Conservation (phyloP, 92 coral and sea anemone genomes). For the Epizoanthus fatuus region DNA sequence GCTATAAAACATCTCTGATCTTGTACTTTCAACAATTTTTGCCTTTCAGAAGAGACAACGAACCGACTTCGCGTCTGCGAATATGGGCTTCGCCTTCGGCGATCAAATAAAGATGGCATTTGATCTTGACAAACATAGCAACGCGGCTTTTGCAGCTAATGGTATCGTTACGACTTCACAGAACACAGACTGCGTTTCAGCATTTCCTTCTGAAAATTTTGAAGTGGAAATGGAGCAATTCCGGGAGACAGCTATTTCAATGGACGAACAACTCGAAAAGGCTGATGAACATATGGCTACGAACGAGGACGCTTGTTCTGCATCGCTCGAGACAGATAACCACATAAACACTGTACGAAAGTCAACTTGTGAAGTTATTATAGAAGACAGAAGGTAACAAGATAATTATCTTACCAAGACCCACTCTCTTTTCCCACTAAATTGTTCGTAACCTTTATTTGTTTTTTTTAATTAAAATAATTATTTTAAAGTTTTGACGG, state of each 20-base stretch:
- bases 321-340: slow-evolving; percentile 12
- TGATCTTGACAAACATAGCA: slow-evolving; percentile 2
- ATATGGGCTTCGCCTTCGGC: not conserved
- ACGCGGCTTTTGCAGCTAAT: slow-evolving; percentile 6
- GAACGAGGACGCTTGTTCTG: not conserved
- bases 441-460: too few species aligned
- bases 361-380: slow-evolving; percentile 31
- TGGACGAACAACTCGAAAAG: not conserved
- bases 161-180: not conserved
- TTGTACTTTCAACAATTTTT: not conserved
- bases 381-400: slow-evolving; percentile 47
- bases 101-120: slow-evolving; percentile 1
- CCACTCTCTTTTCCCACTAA: too few species aligned
- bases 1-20: too few species aligned
- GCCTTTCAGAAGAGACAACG: slow-evolving; percentile 29
- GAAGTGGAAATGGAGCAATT: not conserved
- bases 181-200: not conserved
- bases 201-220: not conserved
- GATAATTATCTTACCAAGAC: too few species aligned
- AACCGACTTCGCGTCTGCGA: not conserved
- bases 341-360: slow-evolving; percentile 10
- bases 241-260: not conserved
- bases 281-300: not conserved
- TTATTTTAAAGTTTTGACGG: too few species aligned
- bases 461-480: too few species aligned